Base-by-base conservation (phyloP, 2,797 vertebrate species). In the Gastrophryne carolinensis region DNA sequence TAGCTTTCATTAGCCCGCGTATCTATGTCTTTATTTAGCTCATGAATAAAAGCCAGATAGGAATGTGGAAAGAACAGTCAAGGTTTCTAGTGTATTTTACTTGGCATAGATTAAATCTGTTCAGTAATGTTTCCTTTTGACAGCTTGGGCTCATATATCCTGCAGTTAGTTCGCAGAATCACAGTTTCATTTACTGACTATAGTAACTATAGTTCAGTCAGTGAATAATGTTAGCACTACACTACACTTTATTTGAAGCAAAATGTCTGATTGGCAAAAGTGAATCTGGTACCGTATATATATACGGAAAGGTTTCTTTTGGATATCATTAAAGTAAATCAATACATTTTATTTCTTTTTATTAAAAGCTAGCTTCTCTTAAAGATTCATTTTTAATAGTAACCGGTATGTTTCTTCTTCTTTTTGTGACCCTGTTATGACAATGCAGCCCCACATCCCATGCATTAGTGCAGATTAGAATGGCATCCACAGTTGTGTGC, bases 111-210 rank as follows among this genome's bases (percentile, higher is more conserved):
- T 58, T 24, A 61, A 26, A 26, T 62, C 39, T 44, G 10, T 44
- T 3, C 7, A 62, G 37, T 26, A 27, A 17, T 11, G 23, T 62
- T 58, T 44, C 7, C n/a, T 15, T n/a, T 27, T 27, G 15, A 44
- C 24, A 17, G 24, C 15, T 11, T 66, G 44, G 10, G 27, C 29
- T 66, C 63, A 50, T 52, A 17, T 35, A 50, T 52, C 13, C 44
- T 52, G 50, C 3, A 23, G 10, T 52, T 50, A 50, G 44, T 32
- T 52, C 9, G 29, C 29, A 65, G 47, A 10, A n/a, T 64, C 30
- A 50, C 44, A 49, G 29, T 34, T 65, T 65, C 30, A 65, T 34
- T 65, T 65, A 65, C 17, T 23, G 41, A 49, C 29, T 50, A 11
- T 17, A 32, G 41, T 23, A 27, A 49, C 29, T 50, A 11, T 17